These are phyloP conservation scores for Pristionchus arcanus DNA, from an alignment of 2,888 invertebrate genomes.

Conservation along the genomic window DNA sequence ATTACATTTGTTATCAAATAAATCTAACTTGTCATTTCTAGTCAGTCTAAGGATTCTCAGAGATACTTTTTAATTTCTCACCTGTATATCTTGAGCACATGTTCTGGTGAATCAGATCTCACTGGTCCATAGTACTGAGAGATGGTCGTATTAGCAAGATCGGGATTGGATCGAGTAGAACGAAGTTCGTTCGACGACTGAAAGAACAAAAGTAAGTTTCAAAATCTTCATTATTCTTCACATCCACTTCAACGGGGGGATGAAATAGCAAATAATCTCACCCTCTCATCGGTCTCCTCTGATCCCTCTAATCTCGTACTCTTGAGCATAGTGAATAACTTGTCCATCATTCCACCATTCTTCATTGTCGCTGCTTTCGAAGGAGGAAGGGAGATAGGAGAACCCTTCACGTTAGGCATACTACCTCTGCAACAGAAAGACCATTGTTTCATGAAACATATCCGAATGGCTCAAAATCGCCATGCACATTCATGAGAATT, in stretches of 20 bases:
- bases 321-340: constrained; percentile 74
- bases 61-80: constrained; percentile 80
- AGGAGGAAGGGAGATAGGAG: background rate
- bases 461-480: background rate
- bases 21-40: too few relatives aligned
- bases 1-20: background rate
- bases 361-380: constrained; percentile 30
- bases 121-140: constrained; percentile 74
- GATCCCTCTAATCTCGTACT: constrained; percentile 62
- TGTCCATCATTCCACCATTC: constrained; percentile 73
- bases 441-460: background rate
- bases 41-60: constrained; percentile 85
- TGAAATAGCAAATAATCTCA: background rate
- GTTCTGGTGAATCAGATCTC: constrained; percentile 87
- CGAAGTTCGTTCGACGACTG: constrained; percentile 69
- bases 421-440: constrained; percentile 37
- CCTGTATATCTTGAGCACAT: constrained; percentile 89
- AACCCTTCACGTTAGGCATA: constrained; percentile 52
- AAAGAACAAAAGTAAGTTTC: background rate
- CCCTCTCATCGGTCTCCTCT: constrained; percentile 72
- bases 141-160: constrained; percentile 75
- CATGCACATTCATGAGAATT: too few relatives aligned
- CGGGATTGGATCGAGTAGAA: constrained; percentile 79
- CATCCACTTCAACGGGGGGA: background rate
- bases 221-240: background rate